A percentile compares a stretch with the other conserved stretches of the same genome.
Conservation (phyloP, 2,797 vertebrate species). For the Lacerta agilis region DNA sequence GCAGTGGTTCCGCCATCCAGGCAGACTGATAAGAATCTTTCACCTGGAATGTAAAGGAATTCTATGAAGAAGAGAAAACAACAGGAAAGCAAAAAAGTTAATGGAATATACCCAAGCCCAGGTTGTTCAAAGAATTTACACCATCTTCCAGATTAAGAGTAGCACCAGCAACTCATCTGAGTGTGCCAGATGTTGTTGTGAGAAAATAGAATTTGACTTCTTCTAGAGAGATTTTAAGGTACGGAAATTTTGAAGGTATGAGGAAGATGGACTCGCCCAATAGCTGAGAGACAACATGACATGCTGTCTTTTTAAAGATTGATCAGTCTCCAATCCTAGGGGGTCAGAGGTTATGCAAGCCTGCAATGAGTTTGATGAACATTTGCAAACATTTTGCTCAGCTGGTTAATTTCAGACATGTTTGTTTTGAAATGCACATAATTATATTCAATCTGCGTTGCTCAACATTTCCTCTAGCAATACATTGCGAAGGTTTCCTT, state of each 20-base stretch:
- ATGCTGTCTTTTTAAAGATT: not conserved
- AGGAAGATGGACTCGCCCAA: not conserved
- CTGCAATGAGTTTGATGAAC: not conserved
- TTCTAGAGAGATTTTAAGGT: too few relatives aligned
- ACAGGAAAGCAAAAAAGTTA: too few relatives aligned
- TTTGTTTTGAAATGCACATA: not conserved
- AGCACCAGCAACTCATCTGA: too few relatives aligned
- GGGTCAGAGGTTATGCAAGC: not conserved
- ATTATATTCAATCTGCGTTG: conserved; percentile 17
- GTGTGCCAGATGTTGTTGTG: too few relatives aligned
- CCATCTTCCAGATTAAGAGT: too few relatives aligned
- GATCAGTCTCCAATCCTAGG: not conserved
- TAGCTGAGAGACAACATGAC: not conserved
- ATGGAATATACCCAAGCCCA: too few relatives aligned
- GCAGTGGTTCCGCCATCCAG: too few relatives aligned
- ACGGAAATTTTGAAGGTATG: not conserved
- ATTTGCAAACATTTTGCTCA: not conserved
- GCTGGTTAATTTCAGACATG: not conserved
- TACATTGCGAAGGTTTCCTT: conserved; percentile 35
- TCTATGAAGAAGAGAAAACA: too few relatives aligned
- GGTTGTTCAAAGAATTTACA: too few relatives aligned
- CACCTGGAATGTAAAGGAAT: too few relatives aligned
- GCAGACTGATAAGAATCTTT: too few relatives aligned
- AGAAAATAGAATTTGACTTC: too few relatives aligned
- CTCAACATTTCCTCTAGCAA: conserved; percentile 51